Conservation (phyloP, 2,888 invertebrate species). For the Drosophila nr. fundita region DNA sequence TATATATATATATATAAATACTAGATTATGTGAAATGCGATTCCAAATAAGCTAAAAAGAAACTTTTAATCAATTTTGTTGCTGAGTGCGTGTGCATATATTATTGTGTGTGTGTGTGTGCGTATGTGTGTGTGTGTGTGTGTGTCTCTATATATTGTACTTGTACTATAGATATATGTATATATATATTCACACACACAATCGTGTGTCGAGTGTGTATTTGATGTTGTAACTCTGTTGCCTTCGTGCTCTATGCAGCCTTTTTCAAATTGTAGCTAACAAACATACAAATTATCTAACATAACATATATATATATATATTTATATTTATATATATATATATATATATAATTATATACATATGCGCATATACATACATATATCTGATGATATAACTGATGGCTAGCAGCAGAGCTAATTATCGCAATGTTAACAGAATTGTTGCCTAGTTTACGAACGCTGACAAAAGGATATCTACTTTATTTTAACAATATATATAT, state of each 20-base stretch:
- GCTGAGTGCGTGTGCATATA: conserved; percentile 17
- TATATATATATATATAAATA: conserved; percentile 7
- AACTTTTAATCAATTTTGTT: conserved; percentile 40
- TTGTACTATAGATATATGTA: conserved; percentile 8
- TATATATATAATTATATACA: conserved; percentile 23
- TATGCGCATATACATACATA: conserved; percentile 11
- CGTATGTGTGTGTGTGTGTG: conserved; percentile 1
- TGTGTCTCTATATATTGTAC: conserved; percentile 14
- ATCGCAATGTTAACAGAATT: conserved; percentile 54
- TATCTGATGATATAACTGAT: conserved; percentile 19
- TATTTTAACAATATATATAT: conserved; percentile 33
- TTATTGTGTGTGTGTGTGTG: not conserved
- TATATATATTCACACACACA: conserved; percentile 5
- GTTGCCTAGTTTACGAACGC: conserved; percentile 45
- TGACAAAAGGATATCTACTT: conserved; percentile 48
- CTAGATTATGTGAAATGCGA: conserved; percentile 30
- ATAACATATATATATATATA: conserved; percentile 22
- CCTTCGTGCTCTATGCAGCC: conserved; percentile 80
- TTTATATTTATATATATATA: conserved; percentile 11
- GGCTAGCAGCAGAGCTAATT: conserved; percentile 32
- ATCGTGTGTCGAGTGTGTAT: conserved; percentile 53
- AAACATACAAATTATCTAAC: conserved; percentile 49
- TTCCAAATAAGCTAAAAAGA: conserved; percentile 28
- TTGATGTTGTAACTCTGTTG: conserved; percentile 81
- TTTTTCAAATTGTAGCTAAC: conserved; percentile 69